Evolutionary conservation across 2,797 vertebrate species (phyloP), one percentile per base, ranked within the genome.

Genomic region (Pteronotus mesoamericanus): DNA sequence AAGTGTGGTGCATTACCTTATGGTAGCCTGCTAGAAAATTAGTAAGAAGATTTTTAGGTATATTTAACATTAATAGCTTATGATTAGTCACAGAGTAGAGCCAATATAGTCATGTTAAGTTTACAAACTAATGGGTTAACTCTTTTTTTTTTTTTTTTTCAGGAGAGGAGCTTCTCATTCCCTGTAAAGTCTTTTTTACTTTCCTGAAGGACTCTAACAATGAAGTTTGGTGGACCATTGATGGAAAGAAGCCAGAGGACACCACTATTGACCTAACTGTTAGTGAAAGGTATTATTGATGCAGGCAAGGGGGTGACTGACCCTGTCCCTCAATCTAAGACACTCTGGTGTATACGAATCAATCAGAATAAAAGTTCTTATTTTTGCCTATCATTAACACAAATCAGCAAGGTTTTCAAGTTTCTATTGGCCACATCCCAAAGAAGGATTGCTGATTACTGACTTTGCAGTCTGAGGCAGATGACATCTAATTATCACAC

Each of bases 161-260:
- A 99, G 99, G 99, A 69, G 97, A 98, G n/a, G 98, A 98, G 4
- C 97, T 99, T 14, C 9, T 97, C 18, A 97, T 99, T 44, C 42
- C 92, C 14, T 99, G 99, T 85, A 96, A 98, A 24, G 98, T 98
- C 79, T 97, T 92, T 48, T 99, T 99, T 89, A 98, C 97, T 0
- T 99, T 98, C 83, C 86, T 99, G 79, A 98, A 97, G 82, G 98
- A 98, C 37, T 99, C 98, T 6, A 97, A 64, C 1, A 98, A 98
- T 57, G 98, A 98, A 29, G 96, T 99, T 79, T 99, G 98, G 98
- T 99, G 99, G 99, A 98, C 98, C 5, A 96, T 99, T 80, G 98
- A 99, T 96, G 98, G 98, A 4, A 98, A 97, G 89, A 98, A 97
- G 69, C 97, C 97, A 15, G 98, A 98, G 12, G 98, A 99, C 1